These are phyloP conservation scores for Tringa solitaria DNA, from an alignment of 2,113 vertebrate genomes.

Conservation along the genomic window DNA sequence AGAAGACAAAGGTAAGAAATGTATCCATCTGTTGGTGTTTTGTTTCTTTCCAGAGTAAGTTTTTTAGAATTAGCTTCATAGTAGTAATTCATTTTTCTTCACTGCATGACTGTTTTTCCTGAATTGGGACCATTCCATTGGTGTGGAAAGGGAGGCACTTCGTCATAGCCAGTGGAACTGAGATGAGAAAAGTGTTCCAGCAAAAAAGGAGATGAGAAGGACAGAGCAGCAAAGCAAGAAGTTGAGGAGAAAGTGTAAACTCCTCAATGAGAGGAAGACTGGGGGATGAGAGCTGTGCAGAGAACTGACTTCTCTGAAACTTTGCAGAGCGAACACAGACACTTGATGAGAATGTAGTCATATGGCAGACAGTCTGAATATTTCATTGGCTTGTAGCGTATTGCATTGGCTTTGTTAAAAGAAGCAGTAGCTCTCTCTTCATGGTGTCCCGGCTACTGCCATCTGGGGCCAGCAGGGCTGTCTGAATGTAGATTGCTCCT, in stretches of 20 bases:
- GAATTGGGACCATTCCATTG: background rate
- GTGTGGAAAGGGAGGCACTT: background rate
- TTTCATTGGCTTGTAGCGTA: background rate
- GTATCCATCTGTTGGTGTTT: background rate
- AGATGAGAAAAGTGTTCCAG: background rate
- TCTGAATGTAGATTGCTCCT: background rate
- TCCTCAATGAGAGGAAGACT: background rate
- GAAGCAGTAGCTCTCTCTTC: background rate
- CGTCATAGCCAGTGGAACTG: background rate
- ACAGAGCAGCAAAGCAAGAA: background rate
- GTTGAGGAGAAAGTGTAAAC: background rate
- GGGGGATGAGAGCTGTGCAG: background rate
- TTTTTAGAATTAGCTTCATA: background rate
- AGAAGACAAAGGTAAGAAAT: slow-evolving; percentile 69
- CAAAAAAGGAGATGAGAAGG: background rate
- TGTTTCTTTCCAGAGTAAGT: background rate
- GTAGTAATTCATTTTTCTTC: background rate
- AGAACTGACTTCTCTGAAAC: background rate
- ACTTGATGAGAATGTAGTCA: background rate
- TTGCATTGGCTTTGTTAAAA: background rate
- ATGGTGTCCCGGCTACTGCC: background rate
- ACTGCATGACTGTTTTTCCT: background rate
- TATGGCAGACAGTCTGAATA: background rate
- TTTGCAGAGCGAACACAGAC: background rate
- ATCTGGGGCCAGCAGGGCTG: background rate